Evolutionary conservation across 2,888 invertebrate species (phyloP), one percentile per base, ranked within the genome.

Genomic region (Napeogenes inachia): DNA sequence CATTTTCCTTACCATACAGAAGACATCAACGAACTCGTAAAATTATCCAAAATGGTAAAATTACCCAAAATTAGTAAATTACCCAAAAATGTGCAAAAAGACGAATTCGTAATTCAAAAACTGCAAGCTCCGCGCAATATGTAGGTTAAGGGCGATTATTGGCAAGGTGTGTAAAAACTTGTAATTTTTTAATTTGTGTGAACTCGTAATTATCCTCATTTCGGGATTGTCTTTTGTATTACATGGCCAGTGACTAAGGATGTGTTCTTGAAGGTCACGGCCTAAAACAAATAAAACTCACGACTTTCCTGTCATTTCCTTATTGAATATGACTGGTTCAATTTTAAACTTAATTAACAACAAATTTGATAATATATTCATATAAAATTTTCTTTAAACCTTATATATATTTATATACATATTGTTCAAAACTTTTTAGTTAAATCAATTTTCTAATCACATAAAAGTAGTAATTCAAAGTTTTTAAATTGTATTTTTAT

Each of bases 161-260:
- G 56, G 46, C 13, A 50, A 53, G 46, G 57, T 13, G 30, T 63
- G 59, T 56, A 45, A 57, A 50, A 56, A 57, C 50, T 55, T 35
- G 42, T 46, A 50, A 50, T 60, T 57, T 60, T 66, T 57, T 53
- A 56, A 67, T 60, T 61, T 35, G n/a, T 35, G n/a, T 57, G 45
- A 42, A 56, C 56, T 35, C 59, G 33, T 64, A 62, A 67, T 64
- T 55, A 63, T 62, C 60, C 64, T 66, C 61, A 59, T 63, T 65
- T 66, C 66, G 56, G 70, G 68, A 69, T 75, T 71, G 69, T 72
- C 58, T 71, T 54, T 45, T 73, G 73, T 76, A 73, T 75, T 76
- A 76, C 77, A 76, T 73, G 78, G 77, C 63, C 77, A 67, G 63
- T 12, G 54, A 54, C 57, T 63, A 45, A 61, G 61, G 56, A 58